A percentile compares a stretch with the other conserved stretches of the same genome.
Conservation (phyloP, 2,888 invertebrate genomes). For the Watsonalla binaria region DNA sequence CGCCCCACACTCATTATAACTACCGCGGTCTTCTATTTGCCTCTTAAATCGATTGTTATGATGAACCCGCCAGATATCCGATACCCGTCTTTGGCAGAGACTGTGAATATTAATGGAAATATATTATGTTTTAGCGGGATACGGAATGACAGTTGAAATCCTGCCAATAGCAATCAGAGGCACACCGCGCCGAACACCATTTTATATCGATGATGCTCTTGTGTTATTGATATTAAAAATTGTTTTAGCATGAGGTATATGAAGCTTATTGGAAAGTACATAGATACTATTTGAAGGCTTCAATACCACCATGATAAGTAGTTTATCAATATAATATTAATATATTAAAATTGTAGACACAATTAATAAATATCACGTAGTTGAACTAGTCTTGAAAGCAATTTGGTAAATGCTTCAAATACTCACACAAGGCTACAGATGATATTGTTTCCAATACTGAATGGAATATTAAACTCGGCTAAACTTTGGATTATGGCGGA, state of each 20-base stretch:
- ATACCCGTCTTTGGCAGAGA: conserved; percentile 42
- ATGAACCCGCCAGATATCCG: conserved; percentile 8
- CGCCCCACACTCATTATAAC: not conserved
- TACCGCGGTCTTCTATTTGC: not conserved
- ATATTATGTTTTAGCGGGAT: conserved; percentile 39
- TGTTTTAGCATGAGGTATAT: too few species aligned
- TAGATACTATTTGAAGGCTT: not conserved
- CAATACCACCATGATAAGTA: too few species aligned
- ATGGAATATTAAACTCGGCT: not conserved
- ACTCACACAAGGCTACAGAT: too few species aligned
- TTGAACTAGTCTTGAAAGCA: too few species aligned
- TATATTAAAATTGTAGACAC: too few species aligned
- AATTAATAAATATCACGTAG: too few species aligned
- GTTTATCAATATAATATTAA: too few species aligned
- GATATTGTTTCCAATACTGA: not conserved
- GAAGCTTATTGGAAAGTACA: not conserved
- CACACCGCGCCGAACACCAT: conserved; percentile 21
- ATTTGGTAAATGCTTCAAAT: too few species aligned
- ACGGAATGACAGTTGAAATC: conserved; percentile 47
- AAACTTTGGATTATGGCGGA: not conserved
- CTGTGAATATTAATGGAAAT: conserved; percentile 58
- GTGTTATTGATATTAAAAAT: too few species aligned
- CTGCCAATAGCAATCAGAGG: conserved; percentile 50
- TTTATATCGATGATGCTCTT: conserved; percentile 20
- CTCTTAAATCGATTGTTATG: not conserved